Evolutionary conservation across 2,113 vertebrate species (phyloP).

Genomic region (Garra rufa): DNA sequence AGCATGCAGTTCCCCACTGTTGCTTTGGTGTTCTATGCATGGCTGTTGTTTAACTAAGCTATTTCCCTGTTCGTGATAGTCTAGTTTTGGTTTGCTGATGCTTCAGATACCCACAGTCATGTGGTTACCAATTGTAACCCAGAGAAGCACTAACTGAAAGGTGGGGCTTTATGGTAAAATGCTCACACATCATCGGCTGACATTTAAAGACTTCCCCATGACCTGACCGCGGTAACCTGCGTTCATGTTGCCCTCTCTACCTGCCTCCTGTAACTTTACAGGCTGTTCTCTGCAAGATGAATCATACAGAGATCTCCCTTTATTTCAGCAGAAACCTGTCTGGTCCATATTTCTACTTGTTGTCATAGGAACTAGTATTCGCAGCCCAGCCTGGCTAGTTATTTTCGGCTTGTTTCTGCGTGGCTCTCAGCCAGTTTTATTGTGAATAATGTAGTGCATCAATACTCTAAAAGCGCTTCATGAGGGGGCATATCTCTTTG

Average conservation of each 20-base stretch:
- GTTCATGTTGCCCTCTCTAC: neutral
- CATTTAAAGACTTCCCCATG: conserved; percentile 19
- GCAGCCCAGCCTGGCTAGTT: conserved; percentile 31
- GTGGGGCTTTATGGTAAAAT: conserved; percentile 18
- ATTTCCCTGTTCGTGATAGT: conserved; percentile 15
- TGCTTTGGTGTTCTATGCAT: neutral
- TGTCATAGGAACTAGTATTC: conserved; percentile 48
- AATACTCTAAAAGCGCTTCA: neutral
- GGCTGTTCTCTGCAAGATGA: neutral
- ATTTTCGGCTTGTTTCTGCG: conserved; percentile 14
- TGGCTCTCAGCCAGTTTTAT: neutral
- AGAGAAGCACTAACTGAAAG: conserved; percentile 4
- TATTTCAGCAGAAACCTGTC: neutral
- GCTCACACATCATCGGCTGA: neutral
- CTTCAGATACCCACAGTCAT: conserved; percentile 8
- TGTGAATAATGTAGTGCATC: neutral
- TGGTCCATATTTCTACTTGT: conserved; percentile 26
- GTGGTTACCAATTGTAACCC: conserved; percentile 32
- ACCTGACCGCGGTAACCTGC: conserved; percentile 1
- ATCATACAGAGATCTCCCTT: neutral
- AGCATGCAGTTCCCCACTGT: neutral
- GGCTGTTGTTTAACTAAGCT: neutral
- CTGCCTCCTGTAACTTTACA: conserved; percentile 10
- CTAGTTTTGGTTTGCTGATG: conserved; percentile 27
- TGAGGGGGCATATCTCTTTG: too few relatives aligned